These are phyloP conservation scores for Cheilosia vulpina DNA, from an alignment of 2,888 invertebrate species.

Conservation along the genomic window DNA sequence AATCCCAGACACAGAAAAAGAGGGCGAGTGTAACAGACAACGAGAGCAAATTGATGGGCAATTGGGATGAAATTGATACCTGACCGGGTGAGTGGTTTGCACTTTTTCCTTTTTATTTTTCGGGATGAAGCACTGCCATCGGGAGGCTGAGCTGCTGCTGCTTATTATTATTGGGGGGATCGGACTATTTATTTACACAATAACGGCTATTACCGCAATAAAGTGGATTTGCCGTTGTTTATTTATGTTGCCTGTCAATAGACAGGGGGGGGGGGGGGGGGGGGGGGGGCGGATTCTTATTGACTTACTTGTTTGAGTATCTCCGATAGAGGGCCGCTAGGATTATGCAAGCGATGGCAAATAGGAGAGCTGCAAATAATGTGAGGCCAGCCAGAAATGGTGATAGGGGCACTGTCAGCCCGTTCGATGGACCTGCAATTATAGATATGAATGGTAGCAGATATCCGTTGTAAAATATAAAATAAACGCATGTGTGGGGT, in stretches of 20 bases:
- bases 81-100: slow-evolving; percentile 71
- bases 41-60: slow-evolving; percentile 65
- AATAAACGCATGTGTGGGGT: neutral
- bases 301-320: slow-evolving; percentile 85
- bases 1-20: slow-evolving; percentile 38
- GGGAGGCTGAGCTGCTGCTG: slow-evolving; percentile 31
- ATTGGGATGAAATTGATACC: slow-evolving; percentile 70
- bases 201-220: slow-evolving; percentile 71
- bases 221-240: slow-evolving; percentile 69
- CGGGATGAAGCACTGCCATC: slow-evolving; percentile 33
- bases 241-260: slow-evolving; percentile 36
- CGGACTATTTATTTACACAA: slow-evolving; percentile 63
- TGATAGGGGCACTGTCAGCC: slow-evolving; percentile 87
- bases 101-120: slow-evolving; percentile 34
- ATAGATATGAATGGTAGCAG: slow-evolving; percentile 27
- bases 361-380: slow-evolving; percentile 90
- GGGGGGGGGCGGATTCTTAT: no score
- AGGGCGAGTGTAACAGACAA: neutral
- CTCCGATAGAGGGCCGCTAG: slow-evolving; percentile 89
- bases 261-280: neutral
- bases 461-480: neutral
- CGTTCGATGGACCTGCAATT: slow-evolving; percentile 86
- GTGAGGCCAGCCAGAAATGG: slow-evolving; percentile 91
- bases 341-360: slow-evolving; percentile 90
- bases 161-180: slow-evolving; percentile 43